These are phyloP conservation scores for Ptiloglossa arizonensis DNA, from an alignment of 1,140 invertebrate genomes.

Conservation along the genomic window DNA sequence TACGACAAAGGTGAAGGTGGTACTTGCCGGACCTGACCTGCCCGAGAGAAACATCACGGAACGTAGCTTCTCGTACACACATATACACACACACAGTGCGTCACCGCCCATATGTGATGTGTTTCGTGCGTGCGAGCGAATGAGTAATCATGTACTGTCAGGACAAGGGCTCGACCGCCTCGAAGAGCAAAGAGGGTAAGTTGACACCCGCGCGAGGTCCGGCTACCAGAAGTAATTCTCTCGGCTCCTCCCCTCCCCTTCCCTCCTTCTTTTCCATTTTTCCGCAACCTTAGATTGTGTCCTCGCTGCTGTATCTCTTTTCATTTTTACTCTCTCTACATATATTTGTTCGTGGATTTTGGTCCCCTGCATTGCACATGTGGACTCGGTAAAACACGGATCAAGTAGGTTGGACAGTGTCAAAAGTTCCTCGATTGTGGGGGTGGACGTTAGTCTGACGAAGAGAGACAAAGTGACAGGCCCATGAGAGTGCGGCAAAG, in stretches of 20 bases:
- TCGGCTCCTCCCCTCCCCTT: not conserved
- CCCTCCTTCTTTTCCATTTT: conserved; percentile 13
- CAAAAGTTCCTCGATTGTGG: conserved; percentile 33
- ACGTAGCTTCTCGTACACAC: conserved; percentile 44
- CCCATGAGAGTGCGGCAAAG: conserved; percentile 23
- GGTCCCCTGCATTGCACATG: conserved; percentile 28
- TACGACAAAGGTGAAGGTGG: conserved; percentile 53
- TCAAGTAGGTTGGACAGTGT: conserved; percentile 20
- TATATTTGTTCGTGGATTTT: conserved; percentile 4
- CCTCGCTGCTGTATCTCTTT: conserved; percentile 8
- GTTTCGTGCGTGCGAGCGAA: conserved; percentile 65
- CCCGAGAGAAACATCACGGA: conserved; percentile 42
- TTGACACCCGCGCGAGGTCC: conserved; percentile 46
- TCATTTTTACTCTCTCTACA: conserved; percentile 26
- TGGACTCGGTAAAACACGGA: conserved; percentile 14
- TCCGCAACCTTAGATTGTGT: conserved; percentile 24
- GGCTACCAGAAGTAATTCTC: conserved; percentile 19
- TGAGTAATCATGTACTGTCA: conserved; percentile 78
- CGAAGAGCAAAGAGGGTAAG: conserved; percentile 75
- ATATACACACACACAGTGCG: conserved; percentile 66
- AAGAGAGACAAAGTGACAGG: conserved; percentile 36
- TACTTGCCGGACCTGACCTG: conserved; percentile 51
- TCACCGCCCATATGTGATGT: conserved; percentile 78
- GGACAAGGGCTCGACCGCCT: conserved; percentile 73
- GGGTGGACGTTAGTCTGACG: conserved; percentile 29